phyloP scores from a whole-genome alignment of 2,888 invertebrate genomes.

The Apomyelois bistriatella region DNA sequence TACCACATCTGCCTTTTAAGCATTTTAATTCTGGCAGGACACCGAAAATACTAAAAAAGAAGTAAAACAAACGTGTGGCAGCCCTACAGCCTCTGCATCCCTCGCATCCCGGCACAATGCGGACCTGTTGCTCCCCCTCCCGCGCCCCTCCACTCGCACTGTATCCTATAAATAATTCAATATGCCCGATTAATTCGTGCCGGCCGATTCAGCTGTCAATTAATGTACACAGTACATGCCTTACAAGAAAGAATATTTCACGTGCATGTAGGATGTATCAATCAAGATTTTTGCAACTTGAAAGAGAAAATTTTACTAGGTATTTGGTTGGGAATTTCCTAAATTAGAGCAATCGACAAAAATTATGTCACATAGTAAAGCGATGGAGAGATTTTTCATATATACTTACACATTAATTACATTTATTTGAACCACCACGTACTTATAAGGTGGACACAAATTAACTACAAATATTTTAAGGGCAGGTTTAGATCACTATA shows the following conservation, averaged over 20 bases:
- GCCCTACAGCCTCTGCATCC: slow-evolving; percentile 51
- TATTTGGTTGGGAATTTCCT: neutral
- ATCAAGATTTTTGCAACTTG: slow-evolving; percentile 17
- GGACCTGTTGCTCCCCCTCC: slow-evolving; percentile 59
- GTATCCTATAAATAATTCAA: slow-evolving; percentile 74
- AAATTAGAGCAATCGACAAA: no score
- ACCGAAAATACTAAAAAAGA: neutral
- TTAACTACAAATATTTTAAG: no score
- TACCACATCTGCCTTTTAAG: no score
- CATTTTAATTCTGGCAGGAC: no score
- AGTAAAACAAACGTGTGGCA: slow-evolving; percentile 23
- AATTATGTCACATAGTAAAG: no score
- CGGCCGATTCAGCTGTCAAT: slow-evolving; percentile 75
- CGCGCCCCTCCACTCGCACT: slow-evolving; percentile 39
- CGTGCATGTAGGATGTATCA: slow-evolving; percentile 22
- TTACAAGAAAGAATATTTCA: slow-evolving; percentile 20
- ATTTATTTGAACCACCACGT: no score
- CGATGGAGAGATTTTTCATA: no score
- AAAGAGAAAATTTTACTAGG: neutral
- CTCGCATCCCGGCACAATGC: slow-evolving; percentile 69
- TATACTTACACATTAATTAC: no score
- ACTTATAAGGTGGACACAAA: no score
- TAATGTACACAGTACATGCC: slow-evolving; percentile 42
- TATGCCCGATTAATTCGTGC: slow-evolving; percentile 68
- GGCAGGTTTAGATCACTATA: no score